Evolutionary conservation across 2,888 invertebrate species (phyloP).

Genomic region (Dorcus hopei): DNA sequence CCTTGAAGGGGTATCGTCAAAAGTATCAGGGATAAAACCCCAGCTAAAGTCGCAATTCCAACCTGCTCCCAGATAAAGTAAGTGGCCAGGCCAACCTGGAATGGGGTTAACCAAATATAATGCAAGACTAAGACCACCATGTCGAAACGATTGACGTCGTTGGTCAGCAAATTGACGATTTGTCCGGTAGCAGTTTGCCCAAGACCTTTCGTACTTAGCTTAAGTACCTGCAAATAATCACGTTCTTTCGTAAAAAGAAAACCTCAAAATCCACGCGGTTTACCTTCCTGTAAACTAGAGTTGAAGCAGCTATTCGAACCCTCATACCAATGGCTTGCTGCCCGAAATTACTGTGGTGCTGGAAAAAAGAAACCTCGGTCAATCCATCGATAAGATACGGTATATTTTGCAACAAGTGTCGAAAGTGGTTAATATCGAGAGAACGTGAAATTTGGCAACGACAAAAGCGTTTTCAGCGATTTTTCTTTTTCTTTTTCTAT

Average conservation of each 20-base stretch:
- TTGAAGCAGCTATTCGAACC: conserved; percentile 68
- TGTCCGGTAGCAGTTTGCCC: conserved; percentile 80
- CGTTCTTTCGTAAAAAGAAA: not conserved
- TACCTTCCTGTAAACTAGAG: conserved; percentile 74
- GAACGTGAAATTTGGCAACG: too few species aligned
- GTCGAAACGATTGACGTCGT: conserved; percentile 81
- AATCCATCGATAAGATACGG: too few species aligned
- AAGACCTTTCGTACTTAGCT: conserved; percentile 65
- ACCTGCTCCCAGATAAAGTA: conserved; percentile 57
- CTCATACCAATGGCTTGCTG: conserved; percentile 67
- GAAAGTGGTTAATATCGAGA: too few species aligned
- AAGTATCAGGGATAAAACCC: conserved; percentile 56
- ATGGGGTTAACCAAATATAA: conserved; percentile 76
- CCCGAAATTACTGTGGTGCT: conserved; percentile 59
- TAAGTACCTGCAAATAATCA: conserved; percentile 50
- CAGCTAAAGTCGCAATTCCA: conserved; percentile 57
- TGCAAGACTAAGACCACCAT: conserved; percentile 65
- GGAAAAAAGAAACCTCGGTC: conserved; percentile 33
- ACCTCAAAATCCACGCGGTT: not conserved
- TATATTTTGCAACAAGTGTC: too few species aligned
- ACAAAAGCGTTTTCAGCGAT: too few species aligned
- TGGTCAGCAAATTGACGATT: conserved; percentile 79
- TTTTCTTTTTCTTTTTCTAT: too few species aligned
- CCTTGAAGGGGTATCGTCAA: conserved; percentile 53
- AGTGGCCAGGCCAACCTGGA: conserved; percentile 63